Conservation (phyloP, 2,113 vertebrate genomes). For the Edolisoma coerulescens region DNA sequence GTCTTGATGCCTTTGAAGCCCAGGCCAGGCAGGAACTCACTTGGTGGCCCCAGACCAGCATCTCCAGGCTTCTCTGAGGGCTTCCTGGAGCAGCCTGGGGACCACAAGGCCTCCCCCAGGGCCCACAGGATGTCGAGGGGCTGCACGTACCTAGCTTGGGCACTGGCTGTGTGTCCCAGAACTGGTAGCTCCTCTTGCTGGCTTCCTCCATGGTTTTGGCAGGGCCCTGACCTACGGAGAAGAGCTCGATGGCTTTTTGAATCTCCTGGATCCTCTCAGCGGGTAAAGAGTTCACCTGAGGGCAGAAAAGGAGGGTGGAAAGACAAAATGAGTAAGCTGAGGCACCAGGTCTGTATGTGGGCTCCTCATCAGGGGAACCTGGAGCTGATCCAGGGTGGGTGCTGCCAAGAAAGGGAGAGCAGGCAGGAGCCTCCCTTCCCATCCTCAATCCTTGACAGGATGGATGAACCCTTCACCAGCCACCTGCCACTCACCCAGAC, state of each 20-base stretch:
- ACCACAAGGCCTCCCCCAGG: not conserved
- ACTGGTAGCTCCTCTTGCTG: constrained; percentile 96
- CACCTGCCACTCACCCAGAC: not conserved
- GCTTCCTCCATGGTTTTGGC: constrained; percentile 99
- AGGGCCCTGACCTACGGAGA: constrained; percentile 94
- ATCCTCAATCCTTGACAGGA: not conserved
- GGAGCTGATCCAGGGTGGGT: not conserved
- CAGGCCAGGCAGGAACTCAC: not conserved
- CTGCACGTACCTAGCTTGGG: constrained; percentile 88
- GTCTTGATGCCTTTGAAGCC: not conserved
- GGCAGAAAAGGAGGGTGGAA: not conserved
- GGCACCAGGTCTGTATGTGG: not conserved
- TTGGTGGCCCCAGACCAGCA: not conserved
- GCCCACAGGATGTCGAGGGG: accelerated
- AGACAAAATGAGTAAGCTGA: not conserved
- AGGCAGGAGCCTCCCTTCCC: not conserved
- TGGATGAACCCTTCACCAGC: not conserved
- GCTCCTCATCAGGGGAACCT: not conserved
- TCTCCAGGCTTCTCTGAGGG: not conserved
- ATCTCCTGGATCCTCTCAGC: constrained; percentile 98
- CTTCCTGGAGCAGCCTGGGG: not conserved
- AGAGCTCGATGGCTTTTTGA: constrained; percentile 97
- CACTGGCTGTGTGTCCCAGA: constrained; percentile 98
- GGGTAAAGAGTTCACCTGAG: constrained; percentile 92
- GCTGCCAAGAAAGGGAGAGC: not conserved